Percentiles rank a stretch among this genome's conserved stretches.
These are phyloP conservation scores for Acanthis flammea DNA, from an alignment of 2,797 vertebrate species.

Conservation along the genomic window DNA sequence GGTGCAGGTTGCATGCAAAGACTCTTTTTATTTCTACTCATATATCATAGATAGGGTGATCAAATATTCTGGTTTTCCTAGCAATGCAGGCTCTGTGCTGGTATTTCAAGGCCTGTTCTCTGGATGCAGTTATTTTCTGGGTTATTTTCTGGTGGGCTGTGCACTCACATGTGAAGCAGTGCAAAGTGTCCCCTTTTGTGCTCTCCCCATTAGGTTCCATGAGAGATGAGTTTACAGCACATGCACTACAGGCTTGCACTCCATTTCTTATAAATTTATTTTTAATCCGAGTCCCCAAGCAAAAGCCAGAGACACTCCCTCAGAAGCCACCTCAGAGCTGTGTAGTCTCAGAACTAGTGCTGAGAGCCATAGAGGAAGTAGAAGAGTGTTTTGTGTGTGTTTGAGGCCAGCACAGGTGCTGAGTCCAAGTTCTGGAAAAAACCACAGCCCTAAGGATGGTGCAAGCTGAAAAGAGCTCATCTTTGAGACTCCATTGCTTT, in stretches of 20 bases:
- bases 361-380: not conserved
- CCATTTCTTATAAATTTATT: not conserved
- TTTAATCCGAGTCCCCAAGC: not conserved
- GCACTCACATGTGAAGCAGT: rapidly evolving
- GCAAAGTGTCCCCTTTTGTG: not conserved
- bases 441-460: not conserved
- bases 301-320: not conserved
- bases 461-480: not conserved
- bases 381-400: not conserved
- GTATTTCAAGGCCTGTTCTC: not conserved
- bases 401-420: not conserved
- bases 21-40: not conserved
- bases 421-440: not conserved
- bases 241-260: not conserved
- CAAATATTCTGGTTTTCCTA: not conserved
- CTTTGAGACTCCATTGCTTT: not conserved
- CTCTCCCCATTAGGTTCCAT: rapidly evolving
- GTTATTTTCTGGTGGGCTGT: not conserved
- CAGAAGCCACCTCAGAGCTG: not conserved
- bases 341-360: not conserved
- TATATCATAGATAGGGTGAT: not conserved
- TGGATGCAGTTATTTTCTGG: not conserved
- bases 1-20: not conserved
- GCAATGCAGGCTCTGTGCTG: not conserved
- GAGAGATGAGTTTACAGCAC: not conserved